These are phyloP conservation scores for Cetonia aurata DNA, from an alignment of 2,888 invertebrate species.

Conservation along the genomic window DNA sequence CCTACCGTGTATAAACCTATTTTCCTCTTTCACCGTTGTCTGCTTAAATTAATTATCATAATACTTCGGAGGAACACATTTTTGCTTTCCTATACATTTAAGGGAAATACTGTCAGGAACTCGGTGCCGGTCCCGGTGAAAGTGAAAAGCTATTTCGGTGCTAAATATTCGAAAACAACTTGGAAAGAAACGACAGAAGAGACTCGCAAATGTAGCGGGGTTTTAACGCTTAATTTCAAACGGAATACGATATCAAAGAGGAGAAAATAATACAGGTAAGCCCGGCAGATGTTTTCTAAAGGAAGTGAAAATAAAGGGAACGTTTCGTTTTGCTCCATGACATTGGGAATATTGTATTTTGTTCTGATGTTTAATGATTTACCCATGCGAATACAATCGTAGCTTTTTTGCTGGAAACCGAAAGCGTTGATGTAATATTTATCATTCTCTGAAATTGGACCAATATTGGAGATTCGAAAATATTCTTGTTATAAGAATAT, in stretches of 20 bases:
- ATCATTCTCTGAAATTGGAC: no score
- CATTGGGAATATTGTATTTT: slow-evolving; percentile 8
- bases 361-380: slow-evolving; percentile 2
- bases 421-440: no score
- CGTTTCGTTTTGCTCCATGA: slow-evolving; percentile 7
- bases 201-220: slow-evolving; percentile 30
- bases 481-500: no score
- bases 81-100: slow-evolving; percentile 34
- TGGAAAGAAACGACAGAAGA: slow-evolving; percentile 20
- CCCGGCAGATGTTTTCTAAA: slow-evolving; percentile 15
- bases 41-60: slow-evolving; percentile 39
- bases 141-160: slow-evolving; percentile 38
- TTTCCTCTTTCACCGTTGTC: not conserved
- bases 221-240: slow-evolving; percentile 40
- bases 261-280: slow-evolving; percentile 37
- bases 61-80: slow-evolving; percentile 27
- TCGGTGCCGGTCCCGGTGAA: slow-evolving; percentile 9
- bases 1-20: slow-evolving; percentile 2
- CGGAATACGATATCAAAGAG: slow-evolving; percentile 30
- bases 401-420: no score
- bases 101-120: slow-evolving; percentile 15
- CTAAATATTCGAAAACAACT: slow-evolving; percentile 39
- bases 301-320: slow-evolving; percentile 26
- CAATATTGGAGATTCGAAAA: no score
- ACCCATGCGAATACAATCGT: not conserved